A percentile compares a stretch with the other conserved stretches of the same genome.
These are phyloP conservation scores for Mechanitis messenoides DNA, from an alignment of 2,888 invertebrate genomes.

Conservation along the genomic window DNA sequence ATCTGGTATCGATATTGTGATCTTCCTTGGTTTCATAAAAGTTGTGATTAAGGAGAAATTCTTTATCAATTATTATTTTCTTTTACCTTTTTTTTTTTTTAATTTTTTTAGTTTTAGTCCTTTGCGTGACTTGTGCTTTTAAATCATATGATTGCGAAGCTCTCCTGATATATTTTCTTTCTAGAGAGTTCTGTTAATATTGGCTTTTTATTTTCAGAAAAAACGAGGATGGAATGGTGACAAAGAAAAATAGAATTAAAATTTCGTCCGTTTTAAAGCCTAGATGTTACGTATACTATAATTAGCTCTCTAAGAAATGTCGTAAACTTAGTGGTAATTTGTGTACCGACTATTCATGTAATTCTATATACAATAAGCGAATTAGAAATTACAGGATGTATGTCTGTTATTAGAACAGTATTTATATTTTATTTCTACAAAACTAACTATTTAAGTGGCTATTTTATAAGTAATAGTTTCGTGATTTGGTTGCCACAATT, in stretches of 20 bases:
- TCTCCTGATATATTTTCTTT: too few relatives aligned
- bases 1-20: too few relatives aligned
- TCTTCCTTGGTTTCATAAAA: too few relatives aligned
- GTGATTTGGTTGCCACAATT: neutral
- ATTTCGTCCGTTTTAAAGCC: conserved; percentile 14
- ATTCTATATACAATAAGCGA: conserved; percentile 7
- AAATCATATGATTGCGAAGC: too few relatives aligned
- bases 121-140: too few relatives aligned
- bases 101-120: too few relatives aligned
- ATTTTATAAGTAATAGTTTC: neutral
- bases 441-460: conserved; percentile 8
- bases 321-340: conserved; percentile 14
- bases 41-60: too few relatives aligned
- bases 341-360: conserved; percentile 12
- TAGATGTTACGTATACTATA: conserved; percentile 21
- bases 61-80: too few relatives aligned
- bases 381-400: neutral
- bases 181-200: neutral
- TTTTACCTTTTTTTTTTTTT: too few relatives aligned
- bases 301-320: conserved; percentile 18
- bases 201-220: conserved; percentile 40
- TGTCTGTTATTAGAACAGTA: neutral
- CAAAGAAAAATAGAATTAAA: conserved; percentile 38
- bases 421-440: conserved; percentile 4
- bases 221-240: conserved; percentile 39